Conservation (phyloP, 2,797 vertebrate species). For the Malacoctenus gilli region DNA sequence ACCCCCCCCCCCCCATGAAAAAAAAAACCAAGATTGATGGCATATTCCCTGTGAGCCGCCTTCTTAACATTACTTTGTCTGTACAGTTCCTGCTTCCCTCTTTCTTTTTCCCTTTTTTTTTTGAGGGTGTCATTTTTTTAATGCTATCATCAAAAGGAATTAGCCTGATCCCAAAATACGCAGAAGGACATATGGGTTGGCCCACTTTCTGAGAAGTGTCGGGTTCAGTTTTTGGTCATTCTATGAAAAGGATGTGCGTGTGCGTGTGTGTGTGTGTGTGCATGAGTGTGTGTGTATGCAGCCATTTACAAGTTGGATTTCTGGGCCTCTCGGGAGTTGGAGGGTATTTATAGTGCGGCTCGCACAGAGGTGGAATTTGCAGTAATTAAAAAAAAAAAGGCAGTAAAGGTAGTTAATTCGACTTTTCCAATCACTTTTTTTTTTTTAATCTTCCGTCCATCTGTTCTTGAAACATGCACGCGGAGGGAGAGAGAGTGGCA, state of each 20-base stretch:
- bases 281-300: constrained; percentile 20
- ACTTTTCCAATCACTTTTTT: constrained; percentile 60
- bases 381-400: constrained; percentile 76
- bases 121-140: constrained; percentile 59
- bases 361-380: constrained; percentile 71
- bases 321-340: constrained; percentile 58
- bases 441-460: constrained; percentile 45
- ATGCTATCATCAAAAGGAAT: constrained; percentile 73
- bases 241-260: constrained; percentile 19
- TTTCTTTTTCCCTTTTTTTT: constrained; percentile 16
- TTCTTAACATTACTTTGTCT: constrained; percentile 36
- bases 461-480: constrained; percentile 37
- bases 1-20: too few species aligned
- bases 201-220: constrained; percentile 71
- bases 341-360: constrained; percentile 71
- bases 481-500: constrained; percentile 33
- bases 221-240: constrained; percentile 69
- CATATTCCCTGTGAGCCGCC: constrained; percentile 49
- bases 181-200: constrained; percentile 75
- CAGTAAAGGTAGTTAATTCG: constrained; percentile 75
- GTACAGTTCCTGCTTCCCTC: constrained; percentile 41
- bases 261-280: neutral
- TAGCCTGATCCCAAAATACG: constrained; percentile 75
- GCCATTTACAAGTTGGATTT: constrained; percentile 66
- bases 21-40: constrained; percentile 75